Base-by-base conservation (phyloP, 2,888 invertebrate species). In the Drosophila sordidapex region DNA sequence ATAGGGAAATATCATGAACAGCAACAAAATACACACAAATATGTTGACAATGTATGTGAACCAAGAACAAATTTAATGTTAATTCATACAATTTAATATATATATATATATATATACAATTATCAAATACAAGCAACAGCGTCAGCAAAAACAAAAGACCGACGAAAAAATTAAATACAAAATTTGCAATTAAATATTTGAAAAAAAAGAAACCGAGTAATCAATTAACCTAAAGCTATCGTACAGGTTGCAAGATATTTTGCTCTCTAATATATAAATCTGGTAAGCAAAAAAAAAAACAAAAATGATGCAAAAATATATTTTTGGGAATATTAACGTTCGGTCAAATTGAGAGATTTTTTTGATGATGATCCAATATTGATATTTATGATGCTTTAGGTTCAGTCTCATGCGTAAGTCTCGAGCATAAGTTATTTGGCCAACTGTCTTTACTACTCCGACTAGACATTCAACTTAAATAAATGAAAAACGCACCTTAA, bases 61-160 rank as follows among this genome's bases (percentile, higher is more conserved):
- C 53, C 70, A 68, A 54, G 67, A 79, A 76, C 68, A 71, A 76
- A 69, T 65, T 36, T 65, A 51, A 69, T 71, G 53, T 76, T 59
- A 71, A 75, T 70, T 49, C 51, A 79, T 65, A 69, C 15, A 69
- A 59, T 40, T 31, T 43, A 74, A 49, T 57, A 63, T 38, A 38
- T 49, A 48, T 27, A 70, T 49, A 49, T 57, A 63, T 43, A 38
- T 49, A 48, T 29, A 48, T 21, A 70, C 35, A 33, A 57, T 27
- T 51, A 60, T 70, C 51, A 36, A 64, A 53, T 64, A 64, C 66
- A 62, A 70, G 58, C 49, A 52, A 53, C 51, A 58, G 54, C 29
- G 62, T 27, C 69, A 21, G 33, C 53, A 38, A 31, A 59, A 59
- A 64, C 13, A 43, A n/a, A 21, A 51, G 46, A 38, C 21, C 21